These are phyloP conservation scores for Falco columbarius DNA, from an alignment of 2,797 vertebrate genomes.

Conservation along the genomic window DNA sequence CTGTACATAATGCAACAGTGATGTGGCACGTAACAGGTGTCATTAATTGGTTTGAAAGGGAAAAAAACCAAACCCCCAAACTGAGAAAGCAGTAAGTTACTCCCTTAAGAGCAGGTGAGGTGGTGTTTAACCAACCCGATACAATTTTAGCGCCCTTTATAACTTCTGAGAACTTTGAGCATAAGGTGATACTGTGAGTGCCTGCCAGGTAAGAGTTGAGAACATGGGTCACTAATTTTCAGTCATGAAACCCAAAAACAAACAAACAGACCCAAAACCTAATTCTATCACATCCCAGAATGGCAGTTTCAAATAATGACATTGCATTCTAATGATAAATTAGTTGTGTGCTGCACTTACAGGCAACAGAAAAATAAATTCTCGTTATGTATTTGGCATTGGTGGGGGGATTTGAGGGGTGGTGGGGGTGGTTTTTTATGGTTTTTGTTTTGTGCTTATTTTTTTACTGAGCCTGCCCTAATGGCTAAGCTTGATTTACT, in stretches of 20 bases:
- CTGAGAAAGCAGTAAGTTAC: not conserved
- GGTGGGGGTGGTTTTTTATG: not conserved
- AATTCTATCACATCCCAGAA: not conserved
- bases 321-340: not conserved
- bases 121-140: not conserved
- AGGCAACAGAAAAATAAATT: not conserved
- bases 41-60: not conserved
- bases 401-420: not conserved
- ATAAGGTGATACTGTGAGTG: fast-evolving
- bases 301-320: not conserved
- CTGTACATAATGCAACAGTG: fast-evolving
- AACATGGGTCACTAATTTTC: not conserved
- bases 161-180: not conserved
- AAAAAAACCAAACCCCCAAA: fast-evolving
- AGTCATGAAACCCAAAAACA: not conserved
- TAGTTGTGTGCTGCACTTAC: not conserved
- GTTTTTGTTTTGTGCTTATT: not conserved
- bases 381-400: not conserved
- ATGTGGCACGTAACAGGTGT: fast-evolving
- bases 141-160: fast-evolving
- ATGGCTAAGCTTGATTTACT: not conserved
- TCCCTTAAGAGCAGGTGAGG: not conserved
- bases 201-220: not conserved
- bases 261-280: not conserved
- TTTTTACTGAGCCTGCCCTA: not conserved